Conservation (phyloP, 2,888 invertebrate species). For the Thysanoteuthis rhombus region DNA sequence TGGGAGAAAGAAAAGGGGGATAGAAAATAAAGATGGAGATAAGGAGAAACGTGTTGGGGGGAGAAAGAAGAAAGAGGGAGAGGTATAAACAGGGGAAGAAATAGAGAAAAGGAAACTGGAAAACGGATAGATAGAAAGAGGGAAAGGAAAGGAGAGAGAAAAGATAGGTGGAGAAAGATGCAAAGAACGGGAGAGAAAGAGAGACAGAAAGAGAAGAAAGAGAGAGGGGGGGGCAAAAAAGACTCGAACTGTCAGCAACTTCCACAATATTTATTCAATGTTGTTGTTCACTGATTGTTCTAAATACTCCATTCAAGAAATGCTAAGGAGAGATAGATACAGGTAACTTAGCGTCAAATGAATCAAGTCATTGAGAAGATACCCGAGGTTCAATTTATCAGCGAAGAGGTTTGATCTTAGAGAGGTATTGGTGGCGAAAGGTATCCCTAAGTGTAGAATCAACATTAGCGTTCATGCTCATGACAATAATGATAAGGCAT, state of each 20-base stretch:
- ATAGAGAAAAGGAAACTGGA: too few relatives aligned
- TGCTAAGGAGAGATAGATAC: neutral
- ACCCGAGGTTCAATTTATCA: neutral
- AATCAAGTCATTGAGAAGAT: neutral
- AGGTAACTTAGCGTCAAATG: neutral
- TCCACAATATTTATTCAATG: neutral
- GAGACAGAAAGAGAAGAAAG: rapidly evolving
- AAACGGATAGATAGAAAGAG: too few relatives aligned
- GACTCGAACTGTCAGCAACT: neutral
- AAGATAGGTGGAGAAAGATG: neutral
- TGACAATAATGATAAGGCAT: neutral
- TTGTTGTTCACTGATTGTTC: neutral
- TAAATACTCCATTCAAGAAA: neutral
- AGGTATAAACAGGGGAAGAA: too few relatives aligned
- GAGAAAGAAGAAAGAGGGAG: neutral
- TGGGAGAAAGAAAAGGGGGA: neutral
- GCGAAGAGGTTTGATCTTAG: neutral
- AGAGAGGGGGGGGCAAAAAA: neutral
- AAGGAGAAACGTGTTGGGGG: too few relatives aligned
- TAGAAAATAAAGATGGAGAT: neutral
- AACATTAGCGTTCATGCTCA: neutral
- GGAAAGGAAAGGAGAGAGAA: neutral
- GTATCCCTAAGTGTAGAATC: neutral
- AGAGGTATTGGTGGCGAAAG: neutral
- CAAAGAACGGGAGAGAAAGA: neutral